Evolutionary conservation across 2,888 invertebrate genomes (phyloP).

Genomic region (Stratiomys singularior): DNA sequence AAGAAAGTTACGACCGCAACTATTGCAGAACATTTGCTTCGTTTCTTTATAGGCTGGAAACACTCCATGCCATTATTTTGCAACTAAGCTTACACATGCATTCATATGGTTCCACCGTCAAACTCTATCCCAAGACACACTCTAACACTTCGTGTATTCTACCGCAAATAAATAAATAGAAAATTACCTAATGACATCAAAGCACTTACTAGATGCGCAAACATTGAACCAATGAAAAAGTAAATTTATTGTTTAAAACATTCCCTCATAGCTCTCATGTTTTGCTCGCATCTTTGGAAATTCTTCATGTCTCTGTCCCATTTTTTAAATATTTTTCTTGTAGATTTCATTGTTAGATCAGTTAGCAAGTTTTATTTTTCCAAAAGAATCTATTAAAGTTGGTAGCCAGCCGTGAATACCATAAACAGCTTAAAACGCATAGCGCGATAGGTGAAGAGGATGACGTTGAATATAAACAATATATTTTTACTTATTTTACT

Average conservation of each 20-base stretch:
- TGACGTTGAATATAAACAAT: neutral
- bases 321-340: neutral
- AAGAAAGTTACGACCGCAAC: conserved; percentile 9
- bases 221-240: neutral
- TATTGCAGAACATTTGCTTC: neutral
- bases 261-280: neutral
- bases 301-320: neutral
- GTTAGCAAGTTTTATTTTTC: conserved; percentile 4
- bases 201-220: neutral
- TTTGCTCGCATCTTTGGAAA: neutral
- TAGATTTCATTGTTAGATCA: conserved; percentile 3
- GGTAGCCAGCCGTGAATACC: conserved; percentile 40
- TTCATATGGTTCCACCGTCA: neutral
- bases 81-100: neutral
- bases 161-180: conserved; percentile 15
- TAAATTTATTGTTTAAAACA: neutral
- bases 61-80: neutral
- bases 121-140: neutral
- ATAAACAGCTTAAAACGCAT: neutral
- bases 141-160: neutral
- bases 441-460: neutral
- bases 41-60: neutral
- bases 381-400: conserved; percentile 25
- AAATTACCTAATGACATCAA: conserved; percentile 34
- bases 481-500: conserved; percentile 19